Conservation (phyloP, 1,140 invertebrate genomes). For the Acarapis woodi region DNA sequence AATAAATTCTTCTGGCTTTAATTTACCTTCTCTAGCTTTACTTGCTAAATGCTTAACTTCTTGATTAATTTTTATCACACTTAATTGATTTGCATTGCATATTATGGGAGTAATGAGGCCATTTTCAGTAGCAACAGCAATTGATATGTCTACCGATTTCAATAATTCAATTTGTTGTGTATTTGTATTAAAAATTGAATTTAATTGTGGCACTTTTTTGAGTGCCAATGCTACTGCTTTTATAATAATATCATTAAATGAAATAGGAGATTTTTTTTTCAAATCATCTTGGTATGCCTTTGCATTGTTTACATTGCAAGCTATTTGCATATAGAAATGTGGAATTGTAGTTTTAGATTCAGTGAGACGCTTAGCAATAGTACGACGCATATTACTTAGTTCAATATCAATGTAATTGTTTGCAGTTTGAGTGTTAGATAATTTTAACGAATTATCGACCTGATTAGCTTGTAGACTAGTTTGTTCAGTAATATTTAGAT, state of each 20-base stretch:
- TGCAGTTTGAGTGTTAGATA: conserved; percentile 5
- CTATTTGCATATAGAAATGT: conserved; percentile 29
- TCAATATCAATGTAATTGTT: conserved; percentile 17
- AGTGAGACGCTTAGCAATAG: conserved; percentile 27
- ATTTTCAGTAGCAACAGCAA: conserved; percentile 30
- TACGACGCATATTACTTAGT: conserved; percentile 18
- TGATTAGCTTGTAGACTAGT: background rate
- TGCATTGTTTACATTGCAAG: conserved; percentile 24
- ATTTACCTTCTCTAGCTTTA: conserved; percentile 26
- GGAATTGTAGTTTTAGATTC: conserved; percentile 31
- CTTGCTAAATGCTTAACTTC: conserved; percentile 21
- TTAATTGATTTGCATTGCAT: conserved; percentile 23
- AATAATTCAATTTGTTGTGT: conserved; percentile 7
- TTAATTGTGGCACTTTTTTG: conserved; percentile 25
- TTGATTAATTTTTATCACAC: conserved; percentile 21
- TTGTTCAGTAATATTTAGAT: background rate
- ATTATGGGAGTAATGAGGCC: conserved; percentile 39
- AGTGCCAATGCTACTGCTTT: conserved; percentile 28
- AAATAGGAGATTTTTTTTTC: conserved; percentile 20
- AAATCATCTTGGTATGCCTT: conserved; percentile 15
- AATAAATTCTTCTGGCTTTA: conserved; percentile 34
- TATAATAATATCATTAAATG: conserved; percentile 34
- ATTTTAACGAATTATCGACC: background rate
- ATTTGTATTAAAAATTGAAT: conserved; percentile 25
- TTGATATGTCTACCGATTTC: conserved; percentile 25